phyloP scores from a whole-genome alignment of 2,113 vertebrate species.

The Cynopterus brachyotis region DNA sequence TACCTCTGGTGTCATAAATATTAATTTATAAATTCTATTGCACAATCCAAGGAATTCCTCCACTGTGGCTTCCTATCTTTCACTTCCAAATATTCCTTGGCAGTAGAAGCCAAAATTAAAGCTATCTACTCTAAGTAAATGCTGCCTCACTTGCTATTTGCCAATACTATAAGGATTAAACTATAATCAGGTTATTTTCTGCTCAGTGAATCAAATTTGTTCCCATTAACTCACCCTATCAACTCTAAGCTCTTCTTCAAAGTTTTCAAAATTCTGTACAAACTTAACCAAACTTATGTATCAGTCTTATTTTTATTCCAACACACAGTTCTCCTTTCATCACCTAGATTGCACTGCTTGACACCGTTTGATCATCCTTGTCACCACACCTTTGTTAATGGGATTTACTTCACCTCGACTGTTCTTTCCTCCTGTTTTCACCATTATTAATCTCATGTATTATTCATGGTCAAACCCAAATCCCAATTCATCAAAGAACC shows the following conservation, averaged over 20 bases:
- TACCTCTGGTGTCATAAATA: not conserved
- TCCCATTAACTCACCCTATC: not conserved
- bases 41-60: not conserved
- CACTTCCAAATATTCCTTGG: not conserved
- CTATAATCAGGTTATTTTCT: not conserved
- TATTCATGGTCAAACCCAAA: not conserved
- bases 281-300: not conserved
- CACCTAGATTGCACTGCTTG: not conserved
- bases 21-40: not conserved
- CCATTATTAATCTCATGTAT: not conserved
- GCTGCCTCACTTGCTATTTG: not conserved
- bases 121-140: not conserved
- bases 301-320: not conserved
- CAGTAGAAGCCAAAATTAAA: not conserved
- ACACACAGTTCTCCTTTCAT: not conserved
- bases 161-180: not conserved
- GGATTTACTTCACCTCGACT: not conserved
- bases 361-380: not conserved
- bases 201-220: not conserved
- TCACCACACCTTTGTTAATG: not conserved
- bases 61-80: not conserved
- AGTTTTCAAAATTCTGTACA: not conserved
- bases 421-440: not conserved
- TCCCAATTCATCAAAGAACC: not conserved
- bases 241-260: not conserved